phyloP scores from a whole-genome alignment of 2,888 invertebrate species.

The Cordilura impudica region DNA sequence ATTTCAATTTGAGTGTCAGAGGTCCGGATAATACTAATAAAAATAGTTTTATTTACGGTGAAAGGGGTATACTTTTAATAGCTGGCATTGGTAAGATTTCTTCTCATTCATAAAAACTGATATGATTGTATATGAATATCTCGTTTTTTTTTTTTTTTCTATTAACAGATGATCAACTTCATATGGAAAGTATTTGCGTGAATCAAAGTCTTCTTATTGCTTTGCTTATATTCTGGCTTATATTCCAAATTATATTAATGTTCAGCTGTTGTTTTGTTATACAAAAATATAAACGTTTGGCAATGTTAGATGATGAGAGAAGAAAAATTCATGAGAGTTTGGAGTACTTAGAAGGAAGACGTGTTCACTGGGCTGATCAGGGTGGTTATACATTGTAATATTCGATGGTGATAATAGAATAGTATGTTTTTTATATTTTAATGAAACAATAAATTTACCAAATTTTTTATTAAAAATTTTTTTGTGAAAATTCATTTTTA shows the following conservation, averaged over 20 bases:
- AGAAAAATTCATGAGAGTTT: conserved; percentile 81
- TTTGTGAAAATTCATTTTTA: no score
- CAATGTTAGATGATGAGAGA: conserved; percentile 78
- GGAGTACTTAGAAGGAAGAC: conserved; percentile 83
- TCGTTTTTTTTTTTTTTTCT: not conserved
- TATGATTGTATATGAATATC: not conserved
- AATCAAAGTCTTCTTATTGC: conserved; percentile 84
- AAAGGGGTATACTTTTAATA: conserved; percentile 80
- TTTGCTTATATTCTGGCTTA: conserved; percentile 81
- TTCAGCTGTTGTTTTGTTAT: conserved; percentile 80
- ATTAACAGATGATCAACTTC: conserved; percentile 71
- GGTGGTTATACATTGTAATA: conserved; percentile 74
- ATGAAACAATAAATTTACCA: not conserved
- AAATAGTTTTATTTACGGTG: conserved; percentile 81
- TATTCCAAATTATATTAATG: conserved; percentile 80
- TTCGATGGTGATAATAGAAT: not conserved
- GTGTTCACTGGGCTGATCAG: conserved; percentile 85
- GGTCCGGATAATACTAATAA: conserved; percentile 80
- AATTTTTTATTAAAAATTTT: not conserved
- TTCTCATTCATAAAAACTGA: not conserved
- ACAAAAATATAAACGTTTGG: conserved; percentile 79
- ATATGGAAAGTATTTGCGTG: conserved; percentile 79
- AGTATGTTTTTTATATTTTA: not conserved
- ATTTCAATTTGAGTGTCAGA: conserved; percentile 81
- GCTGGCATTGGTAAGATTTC: conserved; percentile 80